These are phyloP conservation scores for Gadopsis marmoratus DNA, from an alignment of 2,797 vertebrate genomes.

Conservation along the genomic window DNA sequence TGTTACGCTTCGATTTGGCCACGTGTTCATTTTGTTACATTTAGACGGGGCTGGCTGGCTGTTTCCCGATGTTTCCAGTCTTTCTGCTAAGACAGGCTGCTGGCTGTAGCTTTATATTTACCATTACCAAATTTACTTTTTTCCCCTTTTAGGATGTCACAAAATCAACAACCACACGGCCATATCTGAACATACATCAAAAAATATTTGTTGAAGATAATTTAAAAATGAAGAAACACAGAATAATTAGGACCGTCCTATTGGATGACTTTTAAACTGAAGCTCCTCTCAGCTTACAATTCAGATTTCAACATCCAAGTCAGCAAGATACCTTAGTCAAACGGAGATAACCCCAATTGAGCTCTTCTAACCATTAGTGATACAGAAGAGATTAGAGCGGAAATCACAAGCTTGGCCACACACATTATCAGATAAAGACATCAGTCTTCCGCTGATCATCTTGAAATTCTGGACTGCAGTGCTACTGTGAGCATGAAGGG, in stretches of 20 bases:
- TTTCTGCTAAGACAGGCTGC: neutral
- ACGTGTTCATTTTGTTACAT: neutral
- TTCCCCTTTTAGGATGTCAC: neutral
- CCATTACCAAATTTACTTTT: too few relatives aligned
- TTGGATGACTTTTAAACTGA: conserved; percentile 1
- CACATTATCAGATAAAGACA: conserved; percentile 70
- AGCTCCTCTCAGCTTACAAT: conserved; percentile 18
- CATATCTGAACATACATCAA: conserved; percentile 4
- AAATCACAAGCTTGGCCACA: conserved; percentile 74
- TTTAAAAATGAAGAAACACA: neutral
- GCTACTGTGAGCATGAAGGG: neutral
- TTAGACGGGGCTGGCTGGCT: neutral
- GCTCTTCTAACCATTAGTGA: conserved; percentile 54
- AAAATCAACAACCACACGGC: neutral
- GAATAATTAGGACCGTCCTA: neutral
- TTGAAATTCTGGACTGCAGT: conserved; percentile 8
- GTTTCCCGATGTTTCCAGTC: neutral
- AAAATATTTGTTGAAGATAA: conserved; percentile 1
- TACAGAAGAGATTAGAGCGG: conserved; percentile 64
- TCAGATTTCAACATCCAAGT: conserved; percentile 49
- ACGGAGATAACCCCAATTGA: conserved; percentile 58
- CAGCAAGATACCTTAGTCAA: conserved; percentile 50
- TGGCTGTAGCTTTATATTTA: neutral
- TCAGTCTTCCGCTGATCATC: conserved; percentile 43
- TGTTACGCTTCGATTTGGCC: neutral